Evolutionary conservation across 1,140 invertebrate genomes (phyloP), one percentile per base, ranked within the genome.

Genomic region (Drosophila bifasciata): DNA sequence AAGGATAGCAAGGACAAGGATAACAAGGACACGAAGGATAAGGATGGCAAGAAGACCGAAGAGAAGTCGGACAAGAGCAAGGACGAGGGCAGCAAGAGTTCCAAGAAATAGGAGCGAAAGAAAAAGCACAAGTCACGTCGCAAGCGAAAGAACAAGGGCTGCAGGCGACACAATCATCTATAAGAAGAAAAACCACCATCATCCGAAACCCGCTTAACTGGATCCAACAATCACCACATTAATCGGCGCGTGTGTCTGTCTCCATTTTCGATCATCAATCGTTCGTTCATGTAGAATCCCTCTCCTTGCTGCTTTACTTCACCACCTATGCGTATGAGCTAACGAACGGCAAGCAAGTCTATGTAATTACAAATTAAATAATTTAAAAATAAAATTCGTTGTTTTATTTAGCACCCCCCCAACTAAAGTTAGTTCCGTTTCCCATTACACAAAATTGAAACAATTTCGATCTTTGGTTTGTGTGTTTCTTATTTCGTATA

Each of bases 1-100:
- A 92, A 86, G 91, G 93, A 90, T 81, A 92, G 76, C 93, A 94
- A 92, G 89, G 92, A 77, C 78, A 92, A 86, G 85, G 93, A 90
- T 79, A 92, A 76, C 92, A 94, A 92, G 88, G 92, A 77, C 92
- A 93, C 79, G 39, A 89, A 90, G 41, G 60, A 91, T 41, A 76
- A 73, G 58, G 85, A 86, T 32, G 81, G 78, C 41, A 86, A 84
- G 43, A 90, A 88, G 51, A 39, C 67, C 2, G 89, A 91, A 21
- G 89, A 91, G 64, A 91, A 91, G 59, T 68, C 89, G 59, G 89
- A 91, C 60, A 91, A 91, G 75, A 83, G 89, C 85, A 91, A 91
- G 79, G 89, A 91, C 48, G 89, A 91, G 39, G 71, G 86, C 62
- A 58, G 81, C 23, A 91, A 91, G 76, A 64, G 79, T 50, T 43